phyloP scores from a whole-genome alignment of 2,113 vertebrate genomes.

The Fulica atra region DNA sequence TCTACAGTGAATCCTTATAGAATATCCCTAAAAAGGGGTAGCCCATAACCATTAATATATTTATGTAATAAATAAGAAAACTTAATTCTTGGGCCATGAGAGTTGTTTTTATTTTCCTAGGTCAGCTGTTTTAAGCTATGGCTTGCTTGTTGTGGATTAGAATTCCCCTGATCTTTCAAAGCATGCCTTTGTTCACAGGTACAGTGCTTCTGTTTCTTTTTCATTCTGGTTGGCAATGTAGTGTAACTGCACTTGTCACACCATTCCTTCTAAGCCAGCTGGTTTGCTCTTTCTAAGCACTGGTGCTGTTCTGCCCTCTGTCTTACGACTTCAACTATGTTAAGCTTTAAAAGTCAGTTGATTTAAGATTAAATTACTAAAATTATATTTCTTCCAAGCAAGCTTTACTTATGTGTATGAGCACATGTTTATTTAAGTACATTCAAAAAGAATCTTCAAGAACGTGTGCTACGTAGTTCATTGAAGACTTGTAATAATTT shows the following conservation, averaged over 20 bases:
- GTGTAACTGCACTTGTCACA: background rate
- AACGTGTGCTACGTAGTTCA: background rate
- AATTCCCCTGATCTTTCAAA: background rate
- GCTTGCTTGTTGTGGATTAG: background rate
- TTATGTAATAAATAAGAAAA: background rate
- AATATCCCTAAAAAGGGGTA: background rate
- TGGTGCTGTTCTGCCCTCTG: background rate
- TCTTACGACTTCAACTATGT: background rate
- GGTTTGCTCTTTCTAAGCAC: background rate
- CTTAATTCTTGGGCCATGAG: background rate
- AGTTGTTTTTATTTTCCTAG: background rate
- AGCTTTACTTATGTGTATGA: background rate
- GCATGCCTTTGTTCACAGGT: background rate
- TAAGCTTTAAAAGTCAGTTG: background rate
- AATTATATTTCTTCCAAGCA: background rate
- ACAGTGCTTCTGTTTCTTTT: background rate
- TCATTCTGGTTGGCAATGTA: too few relatives aligned
- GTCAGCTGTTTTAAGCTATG: background rate
- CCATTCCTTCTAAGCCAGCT: background rate
- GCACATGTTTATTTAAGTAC: background rate
- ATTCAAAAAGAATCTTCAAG: background rate
- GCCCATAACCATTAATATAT: background rate
- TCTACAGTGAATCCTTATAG: background rate
- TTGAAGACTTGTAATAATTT: background rate
- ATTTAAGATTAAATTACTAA: background rate